Evolutionary conservation across 2,113 vertebrate species (phyloP), one percentile per base, ranked within the genome.

Genomic region (Coreoperca whiteheadi): DNA sequence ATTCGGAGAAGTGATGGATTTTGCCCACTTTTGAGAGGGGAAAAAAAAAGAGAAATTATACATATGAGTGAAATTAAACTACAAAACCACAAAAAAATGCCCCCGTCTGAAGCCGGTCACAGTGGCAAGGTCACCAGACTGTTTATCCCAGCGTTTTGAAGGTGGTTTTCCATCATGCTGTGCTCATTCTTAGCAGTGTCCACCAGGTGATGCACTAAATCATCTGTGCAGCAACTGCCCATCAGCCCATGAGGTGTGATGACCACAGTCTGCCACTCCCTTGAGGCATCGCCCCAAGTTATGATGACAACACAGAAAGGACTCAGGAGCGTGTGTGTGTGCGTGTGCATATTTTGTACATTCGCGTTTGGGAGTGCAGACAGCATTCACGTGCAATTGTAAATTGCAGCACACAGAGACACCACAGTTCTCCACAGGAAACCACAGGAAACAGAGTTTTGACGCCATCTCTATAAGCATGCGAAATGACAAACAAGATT

Each of bases 131-230:
- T 41, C 9, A 64, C 12, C 54, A 34, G 18, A 69, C 21, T 56
- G 1, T 28, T 51, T 23, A 28, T 61, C 15, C 16, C 20, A n/a
- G 43, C 7, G 25, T 28, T 71, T 4, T 30, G 4, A 66, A 25
- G 39, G 57, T 48, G 56, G 8, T 70, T 72, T 77, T 34, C 39
- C 66, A 56, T 57, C 50, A 77, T 37, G 21, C 53, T 20, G 34
- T 51, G 34, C 86, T 83, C 82, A 83, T 89, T 93, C 85, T 89
- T 81, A 76, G n/a, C 71, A 75, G 37, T 75, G 89, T 91, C 92
- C 94, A 93, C 89, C 89, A 94, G 93, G 94, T 94, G 94, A 90
- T 94, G 92, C 93, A 90, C 91, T 93, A 93, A 90, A 91, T 92
- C 92, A 93, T 68, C 76, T 50, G 63, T 12, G 61, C 73, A 50